Conservation (phyloP, 2,888 invertebrate genomes). For the Protophormia terraenovae region DNA sequence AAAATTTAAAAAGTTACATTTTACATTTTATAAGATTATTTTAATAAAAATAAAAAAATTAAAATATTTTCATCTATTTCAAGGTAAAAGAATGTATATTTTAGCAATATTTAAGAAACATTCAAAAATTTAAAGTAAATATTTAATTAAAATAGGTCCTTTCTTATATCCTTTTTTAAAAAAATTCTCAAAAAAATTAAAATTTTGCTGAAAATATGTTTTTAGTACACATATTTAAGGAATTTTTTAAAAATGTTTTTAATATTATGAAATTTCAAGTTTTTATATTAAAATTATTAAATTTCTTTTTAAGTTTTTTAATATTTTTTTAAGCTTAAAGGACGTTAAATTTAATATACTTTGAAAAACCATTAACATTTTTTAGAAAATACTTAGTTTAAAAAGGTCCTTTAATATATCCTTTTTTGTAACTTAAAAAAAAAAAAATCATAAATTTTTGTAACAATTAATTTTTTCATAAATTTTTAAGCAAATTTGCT, state of each 20-base stretch:
- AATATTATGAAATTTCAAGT: too few relatives aligned
- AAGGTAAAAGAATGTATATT: too few relatives aligned
- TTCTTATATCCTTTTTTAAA: constrained; percentile 14
- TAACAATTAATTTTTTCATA: too few relatives aligned
- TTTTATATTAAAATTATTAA: too few relatives aligned
- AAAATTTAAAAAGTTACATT: not conserved
- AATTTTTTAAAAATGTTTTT: too few relatives aligned
- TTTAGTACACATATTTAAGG: too few relatives aligned
- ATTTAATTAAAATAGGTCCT: not conserved
- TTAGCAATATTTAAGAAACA: not conserved
- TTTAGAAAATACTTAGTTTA: not conserved
- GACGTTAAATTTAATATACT: not conserved
- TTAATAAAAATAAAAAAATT: too few relatives aligned
- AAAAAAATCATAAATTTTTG: too few relatives aligned
- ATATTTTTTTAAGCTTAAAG: not conserved
- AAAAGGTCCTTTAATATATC: not conserved
- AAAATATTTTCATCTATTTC: too few relatives aligned
- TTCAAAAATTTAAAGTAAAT: not conserved
- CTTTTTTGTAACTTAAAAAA: too few relatives aligned
- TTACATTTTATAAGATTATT: not conserved
- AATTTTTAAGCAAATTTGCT: too few relatives aligned
- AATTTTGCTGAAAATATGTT: too few relatives aligned
- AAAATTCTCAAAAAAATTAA: not conserved
- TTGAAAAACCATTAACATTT: not conserved
- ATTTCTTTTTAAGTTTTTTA: not conserved